Evolutionary conservation across 92 coral and sea anemone species (phyloP), one percentile per base, ranked within the genome.

Genomic region (Umimayanthus chanpuru): DNA sequence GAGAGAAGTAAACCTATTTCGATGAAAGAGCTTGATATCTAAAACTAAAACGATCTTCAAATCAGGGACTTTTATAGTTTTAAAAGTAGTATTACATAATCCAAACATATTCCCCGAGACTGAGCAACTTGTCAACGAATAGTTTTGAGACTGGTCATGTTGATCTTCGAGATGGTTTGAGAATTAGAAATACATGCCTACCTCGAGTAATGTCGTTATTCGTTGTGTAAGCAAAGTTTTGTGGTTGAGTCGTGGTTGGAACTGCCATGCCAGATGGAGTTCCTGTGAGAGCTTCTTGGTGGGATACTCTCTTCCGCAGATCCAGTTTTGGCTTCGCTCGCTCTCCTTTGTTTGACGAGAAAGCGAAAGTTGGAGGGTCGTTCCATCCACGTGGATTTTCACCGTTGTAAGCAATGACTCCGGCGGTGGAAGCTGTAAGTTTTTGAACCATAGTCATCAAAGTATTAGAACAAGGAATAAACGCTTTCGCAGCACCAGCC

Each of bases 331-430:
- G 98, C 61, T 88, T 92, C 79, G 90, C 90, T 61, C 92, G 92
- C 32, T 85, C 90, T 28, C 94, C 90, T 81, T 89, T 92, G 67
- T 92, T 89, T 25, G 92, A 89, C 85, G 95, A 88, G 77, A 93
- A 97, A 14, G 98, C 94, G 71, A 97, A 91, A 6, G 99, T 97
- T 81, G 99, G 99, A 53, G 99, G 99, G 70, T 97, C 99, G 73
- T 97, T 97, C 99, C 99, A 97, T 56, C 99, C 99, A 40, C 99
- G 94, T 47, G 98, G 94, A 23, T 98, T 95, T 90, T 97, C 99
- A 72, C 98, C 95, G 89, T 97, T 97, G 86, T 97, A 97, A 49
- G 99, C 93, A 38, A 96, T 91, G 66, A 97, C 93, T 15, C 92
- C 94, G 77, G 96, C 89, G 29, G 98, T 26, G 39, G 98, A 90